These are phyloP conservation scores for Andinoacara biseriatus DNA, from an alignment of 2,113 vertebrate species.

Conservation along the genomic window DNA sequence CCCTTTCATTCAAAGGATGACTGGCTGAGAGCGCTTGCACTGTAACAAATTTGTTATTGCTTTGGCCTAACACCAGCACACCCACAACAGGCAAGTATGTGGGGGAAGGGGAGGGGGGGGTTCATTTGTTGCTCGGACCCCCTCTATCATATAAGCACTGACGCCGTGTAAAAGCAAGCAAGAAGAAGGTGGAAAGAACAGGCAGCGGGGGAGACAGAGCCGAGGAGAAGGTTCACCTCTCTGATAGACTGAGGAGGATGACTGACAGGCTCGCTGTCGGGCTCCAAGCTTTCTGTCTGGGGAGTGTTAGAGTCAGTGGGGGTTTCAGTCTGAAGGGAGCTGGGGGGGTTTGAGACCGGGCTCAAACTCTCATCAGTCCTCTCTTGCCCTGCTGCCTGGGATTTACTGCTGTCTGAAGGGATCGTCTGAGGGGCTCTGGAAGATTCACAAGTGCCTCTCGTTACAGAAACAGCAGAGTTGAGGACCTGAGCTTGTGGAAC, in stretches of 20 bases:
- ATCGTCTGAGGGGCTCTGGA: conserved; percentile 3
- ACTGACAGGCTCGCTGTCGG: conserved; percentile 50
- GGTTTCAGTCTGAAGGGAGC: conserved; percentile 36
- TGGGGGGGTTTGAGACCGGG: not conserved
- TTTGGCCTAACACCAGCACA: not conserved
- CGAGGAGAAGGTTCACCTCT: conserved; percentile 85
- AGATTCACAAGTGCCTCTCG: conserved; percentile 20
- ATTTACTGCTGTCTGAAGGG: conserved; percentile 31
- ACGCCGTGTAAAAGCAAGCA: conserved; percentile 59
- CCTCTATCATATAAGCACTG: not conserved
- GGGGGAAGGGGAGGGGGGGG: not conserved
- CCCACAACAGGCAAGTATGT: not conserved
- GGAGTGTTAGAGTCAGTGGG: conserved; percentile 46
- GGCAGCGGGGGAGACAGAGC: conserved; percentile 45
- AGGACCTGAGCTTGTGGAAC: conserved; percentile 61
- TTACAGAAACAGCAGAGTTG: conserved; percentile 19
- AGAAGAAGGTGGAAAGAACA: conserved; percentile 65
- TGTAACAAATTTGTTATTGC: not conserved
- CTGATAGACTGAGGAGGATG: conserved; percentile 80
- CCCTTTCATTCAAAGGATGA: conserved; percentile 4
- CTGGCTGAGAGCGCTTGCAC: not conserved
- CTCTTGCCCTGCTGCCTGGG: conserved; percentile 36
- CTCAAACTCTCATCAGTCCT: conserved; percentile 38
- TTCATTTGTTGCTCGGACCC: conserved; percentile 1
- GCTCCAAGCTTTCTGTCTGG: conserved; percentile 49